Conservation (phyloP, 1,140 invertebrate genomes). For the Maconellicoccus hirsutus region DNA sequence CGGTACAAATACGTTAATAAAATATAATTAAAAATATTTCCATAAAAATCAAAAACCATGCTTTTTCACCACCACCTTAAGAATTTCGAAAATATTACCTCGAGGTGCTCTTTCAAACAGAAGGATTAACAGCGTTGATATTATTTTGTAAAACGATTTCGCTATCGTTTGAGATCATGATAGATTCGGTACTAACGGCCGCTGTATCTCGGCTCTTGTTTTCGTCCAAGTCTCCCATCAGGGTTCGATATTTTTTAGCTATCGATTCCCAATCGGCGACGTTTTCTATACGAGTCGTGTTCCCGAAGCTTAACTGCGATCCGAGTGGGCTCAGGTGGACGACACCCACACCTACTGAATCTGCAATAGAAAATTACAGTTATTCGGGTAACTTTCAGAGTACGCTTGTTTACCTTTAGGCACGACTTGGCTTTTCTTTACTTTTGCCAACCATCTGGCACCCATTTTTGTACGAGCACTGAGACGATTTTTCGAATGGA, state of each 20-base stretch:
- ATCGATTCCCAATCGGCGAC: conserved; percentile 85
- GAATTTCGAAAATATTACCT: neutral
- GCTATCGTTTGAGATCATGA: neutral
- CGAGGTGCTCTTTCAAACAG: neutral
- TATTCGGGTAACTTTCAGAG: no score
- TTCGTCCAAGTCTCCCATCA: conserved; percentile 55
- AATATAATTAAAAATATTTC: neutral
- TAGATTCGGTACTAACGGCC: conserved; percentile 9
- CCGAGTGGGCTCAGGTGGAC: conserved; percentile 67
- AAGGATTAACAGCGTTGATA: conserved; percentile 1
- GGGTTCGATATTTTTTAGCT: conserved; percentile 72
- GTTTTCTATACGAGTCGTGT: conserved; percentile 66
- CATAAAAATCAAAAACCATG: neutral
- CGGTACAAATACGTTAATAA: neutral
- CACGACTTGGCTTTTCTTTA: conserved; percentile 66
- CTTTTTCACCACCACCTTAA: neutral
- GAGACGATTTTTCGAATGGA: conserved; percentile 52
- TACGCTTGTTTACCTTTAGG: conserved; percentile 62
- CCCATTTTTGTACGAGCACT: conserved; percentile 70
- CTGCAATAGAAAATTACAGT: conserved; percentile 34
- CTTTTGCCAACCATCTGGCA: conserved; percentile 71
- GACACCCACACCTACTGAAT: conserved; percentile 60
- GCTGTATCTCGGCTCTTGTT: conserved; percentile 24
- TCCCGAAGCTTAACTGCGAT: conserved; percentile 65
- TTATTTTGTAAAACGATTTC: conserved; percentile 15